Conservation (phyloP, 2,888 invertebrate species). For the Spodoptera picta region DNA sequence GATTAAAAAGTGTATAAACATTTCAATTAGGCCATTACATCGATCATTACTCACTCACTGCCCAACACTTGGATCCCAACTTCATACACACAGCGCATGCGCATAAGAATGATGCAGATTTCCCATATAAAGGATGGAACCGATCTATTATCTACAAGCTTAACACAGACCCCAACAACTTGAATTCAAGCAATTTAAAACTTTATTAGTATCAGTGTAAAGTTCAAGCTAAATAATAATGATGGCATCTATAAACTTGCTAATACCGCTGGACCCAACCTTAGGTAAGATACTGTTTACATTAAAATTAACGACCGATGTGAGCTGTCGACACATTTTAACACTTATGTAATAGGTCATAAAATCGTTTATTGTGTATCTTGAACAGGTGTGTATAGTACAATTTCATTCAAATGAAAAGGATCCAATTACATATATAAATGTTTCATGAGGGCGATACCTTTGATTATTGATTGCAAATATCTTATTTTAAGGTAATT, state of each 20-base stretch:
- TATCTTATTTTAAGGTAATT: constrained; percentile 19
- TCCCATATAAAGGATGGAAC: constrained; percentile 74
- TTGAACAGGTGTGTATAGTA: constrained; percentile 27
- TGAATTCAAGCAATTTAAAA: constrained; percentile 3
- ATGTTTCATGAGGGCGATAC: constrained; percentile 52
- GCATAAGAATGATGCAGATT: constrained; percentile 75
- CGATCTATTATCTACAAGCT: constrained; percentile 58
- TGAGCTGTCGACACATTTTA: constrained; percentile 43
- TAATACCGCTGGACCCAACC: constrained; percentile 52
- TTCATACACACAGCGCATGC: constrained; percentile 42
- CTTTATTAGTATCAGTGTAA: constrained; percentile 6
- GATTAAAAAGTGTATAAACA: constrained; percentile 50
- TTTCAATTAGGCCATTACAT: constrained; percentile 58
- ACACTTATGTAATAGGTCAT: constrained; percentile 35
- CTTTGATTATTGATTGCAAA: constrained; percentile 45
- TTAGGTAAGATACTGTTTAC: constrained; percentile 63
- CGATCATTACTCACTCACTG: constrained; percentile 60
- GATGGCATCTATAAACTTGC: constrained; percentile 18
- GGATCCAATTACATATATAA: constrained; percentile 57
- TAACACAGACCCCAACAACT: constrained; percentile 13
- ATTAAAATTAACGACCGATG: constrained; percentile 61
- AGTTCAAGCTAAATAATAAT: neutral
- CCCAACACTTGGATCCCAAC: constrained; percentile 50
- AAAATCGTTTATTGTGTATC: constrained; percentile 41
- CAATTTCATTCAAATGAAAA: constrained; percentile 51